Conservation (phyloP, 2,797 vertebrate genomes). For the Apodemus agrarius region DNA sequence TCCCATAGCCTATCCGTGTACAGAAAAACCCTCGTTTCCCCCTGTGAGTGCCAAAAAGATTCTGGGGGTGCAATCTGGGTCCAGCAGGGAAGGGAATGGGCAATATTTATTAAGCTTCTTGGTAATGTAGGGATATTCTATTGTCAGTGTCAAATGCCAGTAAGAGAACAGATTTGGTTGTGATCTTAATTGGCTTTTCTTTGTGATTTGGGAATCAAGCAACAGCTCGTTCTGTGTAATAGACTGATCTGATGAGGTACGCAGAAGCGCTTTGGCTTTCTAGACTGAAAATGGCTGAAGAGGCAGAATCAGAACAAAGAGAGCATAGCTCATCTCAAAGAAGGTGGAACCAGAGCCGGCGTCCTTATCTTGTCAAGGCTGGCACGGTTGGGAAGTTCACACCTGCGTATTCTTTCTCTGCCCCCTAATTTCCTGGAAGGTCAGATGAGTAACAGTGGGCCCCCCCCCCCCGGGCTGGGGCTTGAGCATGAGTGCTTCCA, state of each 20-base stretch:
- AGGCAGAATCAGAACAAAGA: constrained; percentile 20
- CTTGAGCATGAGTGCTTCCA: not conserved
- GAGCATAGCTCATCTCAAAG: not conserved
- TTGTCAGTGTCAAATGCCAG: not conserved
- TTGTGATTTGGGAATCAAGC: not conserved
- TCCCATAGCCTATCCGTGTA: not conserved
- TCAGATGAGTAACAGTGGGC: not conserved
- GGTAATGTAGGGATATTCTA: not conserved
- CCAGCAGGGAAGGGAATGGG: not conserved
- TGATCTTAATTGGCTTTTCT: constrained; percentile 42
- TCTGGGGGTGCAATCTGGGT: not conserved
- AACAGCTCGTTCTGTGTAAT: not conserved
- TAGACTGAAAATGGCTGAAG: not conserved
- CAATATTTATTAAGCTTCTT: constrained; percentile 5
- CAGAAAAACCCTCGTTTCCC: not conserved
- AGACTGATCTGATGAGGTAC: not conserved
- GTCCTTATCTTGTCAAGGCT: not conserved
- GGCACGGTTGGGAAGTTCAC: not conserved
- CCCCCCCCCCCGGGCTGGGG: no score
- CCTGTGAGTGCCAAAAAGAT: not conserved
- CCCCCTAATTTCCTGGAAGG: not conserved
- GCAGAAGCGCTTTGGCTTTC: not conserved
- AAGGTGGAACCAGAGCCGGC: not conserved
- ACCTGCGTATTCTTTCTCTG: not conserved
- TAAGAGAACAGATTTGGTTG: not conserved